phyloP scores from a whole-genome alignment of 2,888 invertebrate genomes.

The Philonicus albiceps region DNA sequence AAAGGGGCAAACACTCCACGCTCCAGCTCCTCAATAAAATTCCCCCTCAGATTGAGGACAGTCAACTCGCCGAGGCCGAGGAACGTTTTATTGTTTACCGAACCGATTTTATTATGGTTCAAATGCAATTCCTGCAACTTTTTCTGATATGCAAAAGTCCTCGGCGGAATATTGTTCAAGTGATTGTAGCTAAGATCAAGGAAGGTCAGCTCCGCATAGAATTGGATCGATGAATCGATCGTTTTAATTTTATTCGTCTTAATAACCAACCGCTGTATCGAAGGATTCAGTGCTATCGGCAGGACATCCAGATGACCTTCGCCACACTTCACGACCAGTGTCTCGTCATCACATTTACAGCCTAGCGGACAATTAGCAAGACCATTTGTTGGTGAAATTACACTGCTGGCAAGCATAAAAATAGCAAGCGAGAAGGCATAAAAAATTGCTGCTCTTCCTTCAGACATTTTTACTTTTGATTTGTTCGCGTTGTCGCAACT shows the following conservation, averaged over 20 bases:
- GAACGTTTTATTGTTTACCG: slow-evolving; percentile 81
- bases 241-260: slow-evolving; percentile 87
- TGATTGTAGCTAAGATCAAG: slow-evolving; percentile 86
- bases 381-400: slow-evolving; percentile 52
- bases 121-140: slow-evolving; percentile 84
- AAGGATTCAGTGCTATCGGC: slow-evolving; percentile 90
- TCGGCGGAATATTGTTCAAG: slow-evolving; percentile 79
- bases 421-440: slow-evolving; percentile 29
- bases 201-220: slow-evolving; percentile 85
- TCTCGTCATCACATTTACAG: slow-evolving; percentile 90
- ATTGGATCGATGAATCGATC: slow-evolving; percentile 88
- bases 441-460: slow-evolving; percentile 26
- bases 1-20: slow-evolving; percentile 78
- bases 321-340: slow-evolving; percentile 84
- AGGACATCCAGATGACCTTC: slow-evolving; percentile 87
- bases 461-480: slow-evolving; percentile 11
- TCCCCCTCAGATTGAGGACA: slow-evolving; percentile 81
- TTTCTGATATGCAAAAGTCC: slow-evolving; percentile 81
- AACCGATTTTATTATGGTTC: slow-evolving; percentile 85
- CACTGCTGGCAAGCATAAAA: slow-evolving; percentile 8
- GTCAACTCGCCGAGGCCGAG: slow-evolving; percentile 79
- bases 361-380: slow-evolving; percentile 84
- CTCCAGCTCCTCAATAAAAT: slow-evolving; percentile 81
- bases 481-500: not conserved
- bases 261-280: slow-evolving; percentile 83